Conservation (phyloP, 2,113 vertebrate species). For the Grus americana region DNA sequence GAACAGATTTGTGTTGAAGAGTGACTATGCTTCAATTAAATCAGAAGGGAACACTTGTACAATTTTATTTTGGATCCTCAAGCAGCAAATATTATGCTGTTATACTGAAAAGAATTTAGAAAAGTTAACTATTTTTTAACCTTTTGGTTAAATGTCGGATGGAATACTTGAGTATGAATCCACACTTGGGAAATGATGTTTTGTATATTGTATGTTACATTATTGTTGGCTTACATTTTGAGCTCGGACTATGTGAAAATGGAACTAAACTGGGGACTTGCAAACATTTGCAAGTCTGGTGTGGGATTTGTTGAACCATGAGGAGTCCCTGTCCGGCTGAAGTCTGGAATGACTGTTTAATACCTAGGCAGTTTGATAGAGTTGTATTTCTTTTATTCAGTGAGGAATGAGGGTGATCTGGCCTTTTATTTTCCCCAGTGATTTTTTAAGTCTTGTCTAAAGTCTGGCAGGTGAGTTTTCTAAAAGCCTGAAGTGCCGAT, state of each 20-base stretch:
- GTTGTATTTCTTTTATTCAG: not conserved
- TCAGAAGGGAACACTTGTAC: not conserved
- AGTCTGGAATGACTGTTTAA: not conserved
- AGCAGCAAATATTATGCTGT: not conserved
- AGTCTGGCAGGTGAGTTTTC: not conserved
- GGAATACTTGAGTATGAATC: not conserved
- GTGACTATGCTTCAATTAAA: not conserved
- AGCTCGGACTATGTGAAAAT: not conserved
- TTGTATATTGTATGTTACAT: not conserved
- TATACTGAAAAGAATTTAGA: not conserved
- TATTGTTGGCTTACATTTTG: not conserved
- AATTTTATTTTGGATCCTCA: not conserved
- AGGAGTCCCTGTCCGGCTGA: not conserved
- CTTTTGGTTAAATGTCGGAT: not conserved
- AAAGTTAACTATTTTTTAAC: not conserved
- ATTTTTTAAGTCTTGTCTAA: not conserved
- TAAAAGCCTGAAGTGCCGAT: not conserved
- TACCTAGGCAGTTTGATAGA: not conserved
- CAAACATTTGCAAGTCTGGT: not conserved
- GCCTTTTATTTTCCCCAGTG: not conserved
- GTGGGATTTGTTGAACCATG: not conserved
- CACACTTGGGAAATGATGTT: not conserved
- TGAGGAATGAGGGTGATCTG: not conserved
- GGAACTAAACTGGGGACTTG: not conserved
- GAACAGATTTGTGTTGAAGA: not conserved